Evolutionary conservation across 2,888 invertebrate species (phyloP), one percentile per base, ranked within the genome.

Genomic region (Altica lythri): DNA sequence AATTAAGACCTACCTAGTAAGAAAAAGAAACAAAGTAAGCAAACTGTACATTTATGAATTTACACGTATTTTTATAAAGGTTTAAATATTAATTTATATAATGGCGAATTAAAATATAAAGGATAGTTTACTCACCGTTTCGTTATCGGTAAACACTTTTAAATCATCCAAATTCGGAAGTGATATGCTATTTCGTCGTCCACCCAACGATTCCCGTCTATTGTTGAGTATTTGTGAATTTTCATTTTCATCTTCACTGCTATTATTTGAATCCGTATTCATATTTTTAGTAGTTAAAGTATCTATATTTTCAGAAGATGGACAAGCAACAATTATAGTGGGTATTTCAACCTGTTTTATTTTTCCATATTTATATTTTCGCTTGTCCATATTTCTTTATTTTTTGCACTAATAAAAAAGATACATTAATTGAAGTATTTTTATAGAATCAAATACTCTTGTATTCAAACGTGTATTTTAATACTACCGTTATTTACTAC

Each of bases 171-270:
- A 77, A 61, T 81, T 82, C 2, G 90, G 90, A 79, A 90, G 80
- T 2, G 90, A 89, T 57, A 88, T 85, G 2, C 89, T 88, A 63
- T 88, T 86, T 61, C 86, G 81, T 43, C 88, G 79, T n/a, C n/a
- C n/a, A n/a, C 53, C 54, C 44, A 84, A 60, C 2, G 54, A 40
- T 29, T 58, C 57, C 44, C 62, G 19, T 29, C 51, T 18, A 53
- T 27, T 27, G 18, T 50, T 14, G 32, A 45, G 12, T 30, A 46
- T 8, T 42, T 55, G 13, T 10, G 35, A 5, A 13, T 22, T 9
- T 30, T 16, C 10, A 10, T 2, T 12, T 42, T 40, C 18, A n/a
- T 37, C 8, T 32, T 32, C 27, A 30, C 38, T 17, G 8, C 25
- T 9, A 14, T 6, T 25, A 16, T 25, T 34, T 12, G 44, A 34